Evolutionary conservation across 1,140 invertebrate species (phyloP).

Genomic region (Ceratosolen solmsi): DNA sequence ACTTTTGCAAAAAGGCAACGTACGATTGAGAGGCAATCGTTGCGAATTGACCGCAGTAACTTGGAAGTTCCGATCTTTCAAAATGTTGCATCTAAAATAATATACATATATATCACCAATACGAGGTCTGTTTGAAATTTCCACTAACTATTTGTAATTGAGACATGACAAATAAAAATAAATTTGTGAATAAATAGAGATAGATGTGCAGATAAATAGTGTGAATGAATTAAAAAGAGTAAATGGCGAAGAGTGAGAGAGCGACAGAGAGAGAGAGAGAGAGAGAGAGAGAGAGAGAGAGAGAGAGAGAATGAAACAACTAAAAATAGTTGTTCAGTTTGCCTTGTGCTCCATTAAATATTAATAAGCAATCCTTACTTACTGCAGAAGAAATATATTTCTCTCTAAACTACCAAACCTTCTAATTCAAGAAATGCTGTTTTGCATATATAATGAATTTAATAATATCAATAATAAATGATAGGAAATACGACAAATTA

Average conservation of each 20-base stretch:
- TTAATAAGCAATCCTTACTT: no score
- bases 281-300: slow-evolving; percentile 1
- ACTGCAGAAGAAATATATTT: no score
- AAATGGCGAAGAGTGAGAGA: not conserved
- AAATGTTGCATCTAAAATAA: not conserved
- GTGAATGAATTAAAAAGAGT: not conserved
- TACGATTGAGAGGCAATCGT: not conserved
- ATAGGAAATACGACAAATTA: no score
- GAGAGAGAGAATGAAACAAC: not conserved
- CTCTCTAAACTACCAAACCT: no score
- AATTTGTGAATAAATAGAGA: not conserved
- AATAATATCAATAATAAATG: no score
- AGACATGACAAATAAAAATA: not conserved
- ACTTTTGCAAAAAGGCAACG: not conserved
- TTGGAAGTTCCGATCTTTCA: slow-evolving; percentile 13
- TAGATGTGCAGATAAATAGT: not conserved
- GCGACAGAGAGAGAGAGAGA: not conserved
- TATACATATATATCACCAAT: not conserved
- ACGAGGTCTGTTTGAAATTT: slow-evolving; percentile 23
- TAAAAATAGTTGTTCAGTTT: not conserved
- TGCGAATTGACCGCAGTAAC: not conserved
- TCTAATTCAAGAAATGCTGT: no score
- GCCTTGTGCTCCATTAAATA: no score
- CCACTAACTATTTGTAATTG: not conserved
- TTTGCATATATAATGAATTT: no score